These are phyloP conservation scores for Mamestra brassicae DNA, from an alignment of 2,888 invertebrate genomes.

Conservation along the genomic window DNA sequence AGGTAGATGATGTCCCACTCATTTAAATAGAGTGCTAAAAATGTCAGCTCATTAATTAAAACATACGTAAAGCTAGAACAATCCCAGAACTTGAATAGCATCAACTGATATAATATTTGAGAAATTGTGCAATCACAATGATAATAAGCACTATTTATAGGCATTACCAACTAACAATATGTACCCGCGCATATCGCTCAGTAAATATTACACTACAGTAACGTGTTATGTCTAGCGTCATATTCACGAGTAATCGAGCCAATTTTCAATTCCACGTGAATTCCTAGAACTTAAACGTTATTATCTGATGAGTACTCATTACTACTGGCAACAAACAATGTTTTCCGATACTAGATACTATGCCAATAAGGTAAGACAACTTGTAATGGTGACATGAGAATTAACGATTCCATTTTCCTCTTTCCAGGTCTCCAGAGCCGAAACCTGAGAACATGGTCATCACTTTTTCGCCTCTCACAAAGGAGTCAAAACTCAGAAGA, in stretches of 20 bases:
- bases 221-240: conserved; percentile 46
- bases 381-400: background rate
- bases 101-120: conserved; percentile 39
- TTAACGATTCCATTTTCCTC: conserved; percentile 35
- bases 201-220: conserved; percentile 41
- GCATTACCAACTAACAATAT: conserved; percentile 34
- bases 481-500: conserved; percentile 83
- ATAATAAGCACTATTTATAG: conserved; percentile 55
- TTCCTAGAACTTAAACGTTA: conserved; percentile 42
- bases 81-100: conserved; percentile 12
- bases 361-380: conserved; percentile 22
- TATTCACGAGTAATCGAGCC: conserved; percentile 43
- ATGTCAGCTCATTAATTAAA: conserved; percentile 32
- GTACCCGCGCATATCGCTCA: conserved; percentile 7
- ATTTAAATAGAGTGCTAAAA: conserved; percentile 33
- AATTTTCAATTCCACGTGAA: conserved; percentile 49
- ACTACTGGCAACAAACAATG: conserved; percentile 32
- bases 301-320: conserved; percentile 51
- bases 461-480: conserved; percentile 82
- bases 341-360: conserved; percentile 22
- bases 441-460: conserved; percentile 72
- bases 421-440: conserved; percentile 84
- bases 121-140: conserved; percentile 32
- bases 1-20: conserved; percentile 16
- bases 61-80: conserved; percentile 23